phyloP scores from a whole-genome alignment of 1,140 invertebrate genomes.

The Ooceraea biroi region DNA sequence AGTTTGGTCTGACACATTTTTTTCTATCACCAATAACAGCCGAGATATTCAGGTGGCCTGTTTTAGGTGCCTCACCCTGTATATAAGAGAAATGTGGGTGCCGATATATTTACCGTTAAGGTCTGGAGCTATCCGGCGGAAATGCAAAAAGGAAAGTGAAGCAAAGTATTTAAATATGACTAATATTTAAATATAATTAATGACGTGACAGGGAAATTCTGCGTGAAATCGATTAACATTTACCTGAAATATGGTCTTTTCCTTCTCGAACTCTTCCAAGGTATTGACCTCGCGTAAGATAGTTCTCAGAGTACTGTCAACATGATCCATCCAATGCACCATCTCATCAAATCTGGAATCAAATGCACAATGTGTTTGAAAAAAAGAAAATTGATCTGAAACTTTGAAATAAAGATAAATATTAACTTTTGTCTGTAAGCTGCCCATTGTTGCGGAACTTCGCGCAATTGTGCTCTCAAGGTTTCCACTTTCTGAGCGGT shows the following conservation, averaged over 20 bases:
- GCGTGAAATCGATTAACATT: constrained; percentile 68
- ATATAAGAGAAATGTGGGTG: not conserved
- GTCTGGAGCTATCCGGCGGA: constrained; percentile 76
- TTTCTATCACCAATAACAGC: too few species aligned
- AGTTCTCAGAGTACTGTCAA: constrained; percentile 93
- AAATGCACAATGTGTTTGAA: constrained; percentile 17
- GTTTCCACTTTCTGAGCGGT: constrained; percentile 90
- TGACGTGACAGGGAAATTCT: not conserved
- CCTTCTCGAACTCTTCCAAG: constrained; percentile 95
- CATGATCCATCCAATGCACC: constrained; percentile 95
- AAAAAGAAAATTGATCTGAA: not conserved
- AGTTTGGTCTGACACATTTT: too few species aligned
- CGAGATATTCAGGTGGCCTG: too few species aligned
- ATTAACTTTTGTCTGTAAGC: constrained; percentile 92
- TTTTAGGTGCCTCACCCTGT: too few species aligned
- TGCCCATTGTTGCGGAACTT: constrained; percentile 96
- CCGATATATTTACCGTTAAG: constrained; percentile 78
- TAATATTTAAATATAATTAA: too few species aligned
- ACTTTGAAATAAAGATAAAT: constrained; percentile 12
- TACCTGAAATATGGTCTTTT: constrained; percentile 96
- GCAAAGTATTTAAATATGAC: constrained; percentile 28
- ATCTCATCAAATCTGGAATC: constrained; percentile 91
- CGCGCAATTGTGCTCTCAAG: constrained; percentile 92
- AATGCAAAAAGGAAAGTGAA: constrained; percentile 42
- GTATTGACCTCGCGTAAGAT: constrained; percentile 94